These are phyloP conservation scores for Xiphophorus maculatus DNA, from an alignment of 2,113 vertebrate genomes.

Conservation along the genomic window DNA sequence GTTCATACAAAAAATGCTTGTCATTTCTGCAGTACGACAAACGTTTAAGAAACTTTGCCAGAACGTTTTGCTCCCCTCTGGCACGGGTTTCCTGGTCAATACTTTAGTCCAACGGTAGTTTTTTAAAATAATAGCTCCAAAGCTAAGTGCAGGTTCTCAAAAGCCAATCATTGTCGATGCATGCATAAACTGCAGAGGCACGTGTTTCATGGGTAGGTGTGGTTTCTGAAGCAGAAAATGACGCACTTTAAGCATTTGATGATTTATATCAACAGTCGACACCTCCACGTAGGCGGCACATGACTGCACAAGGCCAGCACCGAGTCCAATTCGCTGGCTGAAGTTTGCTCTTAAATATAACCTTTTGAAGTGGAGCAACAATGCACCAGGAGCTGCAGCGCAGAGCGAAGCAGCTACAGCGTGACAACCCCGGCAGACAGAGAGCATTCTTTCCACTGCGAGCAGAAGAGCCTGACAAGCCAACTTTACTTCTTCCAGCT, in stretches of 20 bases:
- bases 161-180: not conserved
- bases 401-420: constrained; percentile 35
- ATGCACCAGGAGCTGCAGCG: constrained; percentile 1
- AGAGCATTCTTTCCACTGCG: constrained; percentile 69
- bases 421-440: constrained; percentile 52
- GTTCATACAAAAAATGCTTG: no score
- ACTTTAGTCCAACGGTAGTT: not conserved
- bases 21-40: not conserved
- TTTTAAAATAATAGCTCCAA: constrained; percentile 12
- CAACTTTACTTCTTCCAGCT: constrained; percentile 28
- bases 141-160: not conserved
- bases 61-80: not conserved
- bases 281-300: not conserved
- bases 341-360: not conserved
- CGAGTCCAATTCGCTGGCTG: not conserved
- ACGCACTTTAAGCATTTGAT: not conserved
- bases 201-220: constrained; percentile 8
- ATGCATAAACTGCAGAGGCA: not conserved
- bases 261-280: constrained; percentile 13
- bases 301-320: not conserved
- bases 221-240: not conserved
- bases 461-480: constrained; percentile 31
- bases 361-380: constrained; percentile 2
- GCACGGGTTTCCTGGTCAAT: not conserved
- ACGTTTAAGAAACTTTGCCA: not conserved